phyloP scores from a whole-genome alignment of 1,140 invertebrate genomes.

The Dendroctonus ponderosae region DNA sequence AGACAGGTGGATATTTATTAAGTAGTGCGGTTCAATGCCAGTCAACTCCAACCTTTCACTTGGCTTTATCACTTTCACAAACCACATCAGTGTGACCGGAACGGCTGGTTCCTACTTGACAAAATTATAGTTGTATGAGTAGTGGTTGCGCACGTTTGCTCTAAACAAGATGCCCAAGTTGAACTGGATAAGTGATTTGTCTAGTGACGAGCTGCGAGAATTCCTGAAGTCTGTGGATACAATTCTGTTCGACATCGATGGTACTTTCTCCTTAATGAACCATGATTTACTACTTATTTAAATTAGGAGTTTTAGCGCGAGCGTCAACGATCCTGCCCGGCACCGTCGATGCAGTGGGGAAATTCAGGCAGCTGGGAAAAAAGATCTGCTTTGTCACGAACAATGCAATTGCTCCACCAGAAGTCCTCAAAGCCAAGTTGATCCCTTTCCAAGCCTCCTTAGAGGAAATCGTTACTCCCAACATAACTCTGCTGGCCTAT shows the following conservation, averaged over 20 bases:
- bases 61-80: too few relatives aligned
- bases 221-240: constrained; percentile 1
- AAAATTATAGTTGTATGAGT: too few relatives aligned
- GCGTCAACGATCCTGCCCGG: not conserved
- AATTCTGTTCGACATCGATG: constrained; percentile 8
- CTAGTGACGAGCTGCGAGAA: not conserved
- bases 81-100: too few relatives aligned
- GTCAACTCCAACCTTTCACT: too few relatives aligned
- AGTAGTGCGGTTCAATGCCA: too few relatives aligned
- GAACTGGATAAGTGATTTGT: constrained; percentile 1
- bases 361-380: constrained; percentile 18
- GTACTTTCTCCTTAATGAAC: not conserved
- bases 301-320: constrained; percentile 17
- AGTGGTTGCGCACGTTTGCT: too few relatives aligned
- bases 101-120: too few relatives aligned
- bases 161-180: not conserved
- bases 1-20: too few relatives aligned
- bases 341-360: not conserved
- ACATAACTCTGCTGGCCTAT: constrained; percentile 1
- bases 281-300: not conserved
- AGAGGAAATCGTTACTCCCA: constrained; percentile 15
- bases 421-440: constrained; percentile 2
- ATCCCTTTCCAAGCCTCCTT: not conserved
- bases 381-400: constrained; percentile 18
- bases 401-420: not conserved